A percentile compares a stretch with the other conserved stretches of the same genome.
These are phyloP conservation scores for Zoanthus sansibaricus DNA, from an alignment of 92 coral and sea anemone species.

Conservation along the genomic window DNA sequence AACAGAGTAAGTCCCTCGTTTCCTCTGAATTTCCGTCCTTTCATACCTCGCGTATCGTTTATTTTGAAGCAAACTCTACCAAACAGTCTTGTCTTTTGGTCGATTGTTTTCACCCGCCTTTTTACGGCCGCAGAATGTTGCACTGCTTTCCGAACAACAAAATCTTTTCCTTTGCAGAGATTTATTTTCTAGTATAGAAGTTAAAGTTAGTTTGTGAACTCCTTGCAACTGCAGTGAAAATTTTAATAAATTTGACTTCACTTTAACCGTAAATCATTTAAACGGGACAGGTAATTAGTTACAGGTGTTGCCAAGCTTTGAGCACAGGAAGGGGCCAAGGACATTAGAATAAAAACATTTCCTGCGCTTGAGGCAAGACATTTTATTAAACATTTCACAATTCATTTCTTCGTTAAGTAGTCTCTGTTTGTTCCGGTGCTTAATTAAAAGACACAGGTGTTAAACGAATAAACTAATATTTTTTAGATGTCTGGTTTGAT, in stretches of 20 bases:
- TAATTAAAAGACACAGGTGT: conserved; percentile 29
- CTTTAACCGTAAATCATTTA: conserved; percentile 25
- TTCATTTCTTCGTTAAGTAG: not conserved
- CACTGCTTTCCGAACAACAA: not conserved
- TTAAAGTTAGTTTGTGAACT: too few relatives aligned
- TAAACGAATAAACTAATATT: conserved; percentile 11
- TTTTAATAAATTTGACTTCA: not conserved
- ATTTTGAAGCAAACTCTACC: too few relatives aligned
- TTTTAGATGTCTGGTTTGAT: not conserved
- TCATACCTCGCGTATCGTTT: too few relatives aligned
- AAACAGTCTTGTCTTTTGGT: too few relatives aligned
- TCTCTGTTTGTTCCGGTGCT: not conserved
- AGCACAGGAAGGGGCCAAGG: not conserved
- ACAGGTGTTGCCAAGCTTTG: conserved; percentile 13
- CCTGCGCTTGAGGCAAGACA: conserved; percentile 14
- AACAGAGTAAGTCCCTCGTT: too few relatives aligned
- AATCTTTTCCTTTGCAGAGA: too few relatives aligned
- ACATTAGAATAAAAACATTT: not conserved
- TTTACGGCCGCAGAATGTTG: too few relatives aligned
- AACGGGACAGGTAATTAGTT: conserved; percentile 16
- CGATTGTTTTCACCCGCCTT: too few relatives aligned
- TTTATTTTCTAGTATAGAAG: too few relatives aligned
- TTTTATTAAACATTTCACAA: conserved; percentile 7
- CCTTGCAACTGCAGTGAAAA: not conserved
- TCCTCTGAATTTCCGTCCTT: too few relatives aligned